Evolutionary conservation across 2,113 vertebrate species (phyloP).

Genomic region (Tragelaphus imberbis): DNA sequence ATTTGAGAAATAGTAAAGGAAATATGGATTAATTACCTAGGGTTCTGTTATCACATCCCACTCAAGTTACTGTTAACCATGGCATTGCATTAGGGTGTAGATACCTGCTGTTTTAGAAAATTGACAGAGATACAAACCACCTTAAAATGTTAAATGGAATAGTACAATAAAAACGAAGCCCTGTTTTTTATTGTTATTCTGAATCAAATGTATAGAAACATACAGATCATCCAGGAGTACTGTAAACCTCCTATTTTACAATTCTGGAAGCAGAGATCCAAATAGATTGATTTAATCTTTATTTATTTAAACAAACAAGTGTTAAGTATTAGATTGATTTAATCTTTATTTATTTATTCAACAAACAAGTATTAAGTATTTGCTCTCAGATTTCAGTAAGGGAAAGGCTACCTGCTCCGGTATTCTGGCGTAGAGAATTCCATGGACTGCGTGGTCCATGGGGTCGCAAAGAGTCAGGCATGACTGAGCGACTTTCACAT

Average conservation of each 20-base stretch:
- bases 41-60: conserved; percentile 43
- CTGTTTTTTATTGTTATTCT: neutral
- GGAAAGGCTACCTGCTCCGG: neutral
- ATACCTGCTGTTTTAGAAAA: conserved; percentile 17
- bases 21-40: conserved; percentile 30
- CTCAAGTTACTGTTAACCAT: conserved; percentile 6
- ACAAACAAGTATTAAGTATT: neutral
- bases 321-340: neutral
- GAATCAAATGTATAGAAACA: neutral
- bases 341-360: neutral
- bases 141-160: neutral
- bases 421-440: neutral
- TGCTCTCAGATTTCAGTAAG: neutral
- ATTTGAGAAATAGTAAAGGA: conserved; percentile 31
- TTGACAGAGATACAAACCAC: neutral
- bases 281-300: neutral
- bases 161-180: neutral
- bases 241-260: neutral
- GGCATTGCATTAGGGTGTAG: neutral
- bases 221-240: neutral
- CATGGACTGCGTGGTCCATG: neutral
- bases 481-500: neutral
- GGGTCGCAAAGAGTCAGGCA: neutral
- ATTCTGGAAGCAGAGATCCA: neutral
- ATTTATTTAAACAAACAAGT: neutral